Percentiles rank a stretch among this genome's conserved stretches.
Evolutionary conservation across 2,888 invertebrate species (phyloP).

Genomic region (Alentia gelatinosa): DNA sequence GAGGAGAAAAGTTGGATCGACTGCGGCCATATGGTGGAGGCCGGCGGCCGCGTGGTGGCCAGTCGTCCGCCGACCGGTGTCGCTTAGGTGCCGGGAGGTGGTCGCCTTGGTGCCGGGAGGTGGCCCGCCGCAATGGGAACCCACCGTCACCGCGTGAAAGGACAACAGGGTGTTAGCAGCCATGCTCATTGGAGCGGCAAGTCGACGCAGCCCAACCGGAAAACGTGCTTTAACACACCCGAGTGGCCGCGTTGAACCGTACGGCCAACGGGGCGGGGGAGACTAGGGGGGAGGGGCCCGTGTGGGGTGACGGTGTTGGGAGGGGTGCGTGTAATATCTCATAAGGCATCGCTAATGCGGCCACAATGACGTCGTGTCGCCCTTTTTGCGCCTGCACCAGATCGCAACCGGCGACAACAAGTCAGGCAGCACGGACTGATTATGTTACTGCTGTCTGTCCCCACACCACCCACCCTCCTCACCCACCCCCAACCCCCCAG

Average conservation of each 20-base stretch:
- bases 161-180: constrained; percentile 23
- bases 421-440: not conserved
- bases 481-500: not conserved
- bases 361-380: not conserved
- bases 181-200: not conserved
- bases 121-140: constrained; percentile 12
- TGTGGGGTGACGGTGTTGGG: not conserved
- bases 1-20: not conserved
- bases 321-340: constrained; percentile 1
- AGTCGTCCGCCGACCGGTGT: not conserved
- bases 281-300: not conserved
- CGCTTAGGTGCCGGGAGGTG: not conserved
- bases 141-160: constrained; percentile 12
- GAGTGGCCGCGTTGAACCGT: not conserved
- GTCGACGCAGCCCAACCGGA: not conserved
- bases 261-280: not conserved
- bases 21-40: not conserved
- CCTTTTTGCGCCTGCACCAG: not conserved
- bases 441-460: not conserved
- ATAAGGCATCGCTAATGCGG: not conserved
- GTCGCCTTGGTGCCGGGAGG: not conserved
- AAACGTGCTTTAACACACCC: not conserved
- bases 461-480: not conserved
- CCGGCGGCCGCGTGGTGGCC: not conserved
- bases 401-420: not conserved